phyloP scores from a whole-genome alignment of 1,140 invertebrate genomes.

The Drosophila malerkotliana region DNA sequence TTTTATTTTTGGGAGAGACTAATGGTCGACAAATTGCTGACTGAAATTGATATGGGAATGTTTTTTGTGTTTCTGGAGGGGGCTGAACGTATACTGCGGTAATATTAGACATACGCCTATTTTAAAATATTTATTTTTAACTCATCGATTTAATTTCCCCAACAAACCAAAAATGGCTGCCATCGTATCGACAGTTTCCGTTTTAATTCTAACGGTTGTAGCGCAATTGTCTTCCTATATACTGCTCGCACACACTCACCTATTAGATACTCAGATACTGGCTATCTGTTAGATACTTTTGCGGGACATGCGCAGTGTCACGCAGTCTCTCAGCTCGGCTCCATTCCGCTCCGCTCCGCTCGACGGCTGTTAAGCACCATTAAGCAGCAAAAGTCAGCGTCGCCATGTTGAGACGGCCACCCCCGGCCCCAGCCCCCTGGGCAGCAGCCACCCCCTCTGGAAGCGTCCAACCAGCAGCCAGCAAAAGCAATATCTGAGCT shows the following conservation, averaged over 20 bases:
- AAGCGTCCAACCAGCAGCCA: slow-evolving; percentile 71
- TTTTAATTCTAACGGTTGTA: slow-evolving; percentile 51
- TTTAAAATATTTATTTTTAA: background rate
- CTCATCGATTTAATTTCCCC: slow-evolving; percentile 1
- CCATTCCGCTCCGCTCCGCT: slow-evolving; percentile 24
- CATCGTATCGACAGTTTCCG: slow-evolving; percentile 19
- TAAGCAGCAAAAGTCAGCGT: slow-evolving; percentile 66
- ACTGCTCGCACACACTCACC: slow-evolving; percentile 20
- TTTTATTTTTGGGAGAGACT: slow-evolving; percentile 27
- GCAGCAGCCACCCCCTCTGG: slow-evolving; percentile 12
- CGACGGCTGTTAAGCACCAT: slow-evolving; percentile 72
- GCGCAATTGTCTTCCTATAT: slow-evolving; percentile 71
- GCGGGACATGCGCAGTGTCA: slow-evolving; percentile 72
- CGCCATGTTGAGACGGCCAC: slow-evolving; percentile 65
- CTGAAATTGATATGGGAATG: slow-evolving; percentile 61
- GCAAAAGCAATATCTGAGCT: slow-evolving; percentile 51
- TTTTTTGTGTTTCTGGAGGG: slow-evolving; percentile 10
- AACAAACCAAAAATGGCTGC: slow-evolving; percentile 32
- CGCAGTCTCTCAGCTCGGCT: slow-evolving; percentile 32
- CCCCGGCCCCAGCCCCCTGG: slow-evolving; percentile 3
- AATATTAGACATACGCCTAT: no score
- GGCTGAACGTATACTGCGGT: background rate
- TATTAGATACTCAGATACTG: slow-evolving; percentile 3
- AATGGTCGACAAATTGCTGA: slow-evolving; percentile 73
- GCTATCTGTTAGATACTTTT: slow-evolving; percentile 15